Conservation (phyloP, 1,140 invertebrate species). For the Akabosia matsudoensis region DNA sequence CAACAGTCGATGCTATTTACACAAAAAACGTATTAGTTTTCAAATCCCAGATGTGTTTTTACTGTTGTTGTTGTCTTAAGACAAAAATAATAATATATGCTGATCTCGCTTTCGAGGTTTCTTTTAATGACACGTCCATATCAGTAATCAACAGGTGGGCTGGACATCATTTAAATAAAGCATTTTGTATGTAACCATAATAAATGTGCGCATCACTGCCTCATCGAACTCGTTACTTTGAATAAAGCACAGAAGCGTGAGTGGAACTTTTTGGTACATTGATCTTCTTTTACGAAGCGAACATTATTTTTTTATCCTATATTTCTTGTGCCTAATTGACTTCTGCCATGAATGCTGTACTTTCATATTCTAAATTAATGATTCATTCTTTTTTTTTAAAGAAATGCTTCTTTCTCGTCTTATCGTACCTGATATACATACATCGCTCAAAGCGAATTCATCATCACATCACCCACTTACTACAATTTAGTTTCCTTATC, state of each 20-base stretch:
- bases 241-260: background rate
- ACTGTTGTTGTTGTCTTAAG: too few species aligned
- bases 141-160: slow-evolving; percentile 22
- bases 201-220: too few species aligned
- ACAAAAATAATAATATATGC: too few species aligned
- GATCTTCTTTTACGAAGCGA: background rate
- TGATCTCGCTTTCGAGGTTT: background rate
- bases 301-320: background rate
- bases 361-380: background rate
- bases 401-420: background rate
- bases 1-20: too few species aligned
- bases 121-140: background rate
- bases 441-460: background rate
- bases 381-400: background rate
- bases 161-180: slow-evolving; percentile 19
- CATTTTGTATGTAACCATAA: too few species aligned
- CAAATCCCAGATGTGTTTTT: too few species aligned
- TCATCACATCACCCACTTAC: slow-evolving; percentile 1
- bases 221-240: too few species aligned
- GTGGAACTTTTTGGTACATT: background rate
- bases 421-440: background rate
- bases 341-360: background rate
- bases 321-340: slow-evolving; percentile 12
- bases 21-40: too few species aligned
- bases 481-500: slow-evolving; percentile 14